Evolutionary conservation across 2,888 invertebrate species (phyloP).

Genomic region (Meta bourneti): DNA sequence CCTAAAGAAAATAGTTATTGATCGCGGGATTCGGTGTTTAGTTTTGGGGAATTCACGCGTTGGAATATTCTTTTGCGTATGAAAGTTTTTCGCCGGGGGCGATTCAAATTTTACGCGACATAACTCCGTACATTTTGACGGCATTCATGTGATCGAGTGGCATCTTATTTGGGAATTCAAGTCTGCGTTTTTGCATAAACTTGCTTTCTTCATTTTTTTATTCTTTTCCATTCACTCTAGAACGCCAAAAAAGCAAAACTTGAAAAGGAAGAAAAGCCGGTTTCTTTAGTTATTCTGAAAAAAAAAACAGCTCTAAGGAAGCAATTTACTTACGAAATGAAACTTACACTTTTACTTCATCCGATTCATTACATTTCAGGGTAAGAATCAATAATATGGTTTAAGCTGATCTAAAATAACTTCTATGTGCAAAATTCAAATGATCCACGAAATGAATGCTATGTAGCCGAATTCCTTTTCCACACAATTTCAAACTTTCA

Average conservation of each 20-base stretch:
- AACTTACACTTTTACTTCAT: no score
- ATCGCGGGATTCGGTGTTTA: slow-evolving; percentile 19
- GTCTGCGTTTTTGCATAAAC: slow-evolving; percentile 28
- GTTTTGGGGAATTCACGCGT: slow-evolving; percentile 46
- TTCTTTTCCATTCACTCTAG: not conserved
- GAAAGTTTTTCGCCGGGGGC: slow-evolving; percentile 35
- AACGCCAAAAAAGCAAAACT: not conserved
- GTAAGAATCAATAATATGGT: no score
- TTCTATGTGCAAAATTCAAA: no score
- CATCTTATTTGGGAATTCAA: slow-evolving; percentile 56
- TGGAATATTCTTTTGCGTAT: slow-evolving; percentile 51
- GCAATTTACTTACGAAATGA: no score
- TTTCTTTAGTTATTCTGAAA: not conserved
- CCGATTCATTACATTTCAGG: no score
- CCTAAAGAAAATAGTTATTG: slow-evolving; percentile 37
- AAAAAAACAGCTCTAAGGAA: not conserved
- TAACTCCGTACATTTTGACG: slow-evolving; percentile 57
- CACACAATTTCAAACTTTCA: no score
- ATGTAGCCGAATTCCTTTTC: no score
- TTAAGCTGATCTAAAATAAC: no score
- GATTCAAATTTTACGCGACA: slow-evolving; percentile 64
- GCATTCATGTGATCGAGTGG: slow-evolving; percentile 45
- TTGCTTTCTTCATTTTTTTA: not conserved
- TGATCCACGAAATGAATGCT: no score
- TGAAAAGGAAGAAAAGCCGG: not conserved